Base-by-base conservation (phyloP, 2,888 invertebrate species). In the Schizotus pectinicornis region DNA sequence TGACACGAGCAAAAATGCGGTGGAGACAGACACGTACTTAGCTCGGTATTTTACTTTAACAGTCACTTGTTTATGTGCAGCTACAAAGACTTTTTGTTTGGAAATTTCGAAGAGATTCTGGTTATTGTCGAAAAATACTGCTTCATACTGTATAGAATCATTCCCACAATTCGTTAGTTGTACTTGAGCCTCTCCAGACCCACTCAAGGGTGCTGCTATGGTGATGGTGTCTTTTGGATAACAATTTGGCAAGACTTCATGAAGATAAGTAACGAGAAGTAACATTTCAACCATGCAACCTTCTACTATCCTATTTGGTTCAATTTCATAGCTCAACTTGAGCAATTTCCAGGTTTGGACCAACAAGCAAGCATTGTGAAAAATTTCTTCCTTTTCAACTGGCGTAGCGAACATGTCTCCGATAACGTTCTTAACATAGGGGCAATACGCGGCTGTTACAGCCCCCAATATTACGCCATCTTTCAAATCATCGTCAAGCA, bases 401-500 rank as follows among this genome's bases (percentile, higher is more conserved):
- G 83, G 80, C 14, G 74, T 65, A 35, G 81, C 63, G 67, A 82
- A 84, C 65, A 84, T 79, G 54, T 83, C 82, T 14, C 69, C 64
- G 35, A 82, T 78, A 45, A 81, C 75, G 0, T 81, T 72, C 31
- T 71, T 70, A 36, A 88, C 68, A 71, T 85, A 88, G 0, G 87
- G 84, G 68, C 88, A 88, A 65, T 84, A 83, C 42, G 79, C 79
- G n/a, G 81, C 73, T 42, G 86, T 83, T 3, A 82, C 77, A 5
- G 84, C 82, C 41, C 82, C 81, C 22, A 88, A 71, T 12, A 84
- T 84, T 22, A 86, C 71, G 1, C 86, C 82, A 65, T 88, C 85
- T 13, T 76, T 74, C 35, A 88, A 72, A 72, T 85, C 84, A 0
- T 74, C 72, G 1, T 82, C 82, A 49, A 87, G 38, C 33, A 41